These are phyloP conservation scores for Xestia sexstrigata DNA, from an alignment of 2,888 invertebrate genomes.

Conservation along the genomic window DNA sequence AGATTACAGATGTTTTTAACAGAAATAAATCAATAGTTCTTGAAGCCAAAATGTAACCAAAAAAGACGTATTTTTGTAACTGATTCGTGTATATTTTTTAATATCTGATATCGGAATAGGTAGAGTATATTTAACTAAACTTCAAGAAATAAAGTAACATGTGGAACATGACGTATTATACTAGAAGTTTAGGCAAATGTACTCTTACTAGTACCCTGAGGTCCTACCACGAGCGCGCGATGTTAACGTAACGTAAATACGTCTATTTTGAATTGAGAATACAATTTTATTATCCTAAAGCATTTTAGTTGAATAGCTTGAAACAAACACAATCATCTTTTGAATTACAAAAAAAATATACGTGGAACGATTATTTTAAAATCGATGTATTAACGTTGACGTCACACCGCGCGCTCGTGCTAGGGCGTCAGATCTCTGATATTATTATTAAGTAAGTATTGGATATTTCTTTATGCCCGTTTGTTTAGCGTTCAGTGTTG, in stretches of 20 bases:
- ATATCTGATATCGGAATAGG: neutral
- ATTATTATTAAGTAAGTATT: slow-evolving; percentile 48
- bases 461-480: slow-evolving; percentile 57
- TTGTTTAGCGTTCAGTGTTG: slow-evolving; percentile 72
- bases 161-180: neutral
- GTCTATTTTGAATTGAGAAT: no score
- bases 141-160: neutral
- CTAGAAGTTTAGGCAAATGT: neutral
- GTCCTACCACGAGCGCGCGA: no score
- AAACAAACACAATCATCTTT: no score
- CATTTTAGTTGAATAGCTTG: no score
- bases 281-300: no score
- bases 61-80: slow-evolving; percentile 80
- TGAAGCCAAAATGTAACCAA: slow-evolving; percentile 83
- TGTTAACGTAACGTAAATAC: no score
- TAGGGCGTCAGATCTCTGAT: neutral
- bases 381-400: no score
- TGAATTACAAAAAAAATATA: no score
- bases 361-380: no score
- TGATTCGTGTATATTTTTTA: slow-evolving; percentile 67
- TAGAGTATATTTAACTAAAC: neutral
- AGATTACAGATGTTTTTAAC: slow-evolving; percentile 50
- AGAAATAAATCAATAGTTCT: slow-evolving; percentile 57
- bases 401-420: no score
- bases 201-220: neutral